A percentile compares a stretch with the other conserved stretches of the same genome.
These are phyloP conservation scores for Perognathus longimembris DNA, from an alignment of 2,113 vertebrate species.

Conservation along the genomic window DNA sequence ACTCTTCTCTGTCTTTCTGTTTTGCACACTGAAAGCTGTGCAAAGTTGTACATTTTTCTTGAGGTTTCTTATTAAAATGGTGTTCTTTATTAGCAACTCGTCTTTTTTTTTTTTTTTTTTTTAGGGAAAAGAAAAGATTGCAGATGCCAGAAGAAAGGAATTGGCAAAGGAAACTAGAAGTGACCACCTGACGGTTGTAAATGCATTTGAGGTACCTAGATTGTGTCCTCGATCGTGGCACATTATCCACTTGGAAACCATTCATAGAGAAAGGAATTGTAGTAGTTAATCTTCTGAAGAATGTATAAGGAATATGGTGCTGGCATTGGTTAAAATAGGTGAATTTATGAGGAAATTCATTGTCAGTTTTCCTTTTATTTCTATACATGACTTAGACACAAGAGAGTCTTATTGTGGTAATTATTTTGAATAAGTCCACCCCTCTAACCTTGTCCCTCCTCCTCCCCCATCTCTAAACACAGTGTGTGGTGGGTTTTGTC, in stretches of 20 bases:
- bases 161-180: constrained; percentile 95
- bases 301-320: not conserved
- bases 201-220: constrained; percentile 96
- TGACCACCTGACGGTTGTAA: constrained; percentile 96
- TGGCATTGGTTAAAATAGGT: constrained; percentile 32
- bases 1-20: not conserved
- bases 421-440: no score
- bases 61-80: not conserved
- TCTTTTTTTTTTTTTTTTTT: not conserved
- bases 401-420: no score
- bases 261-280: not conserved
- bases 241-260: not conserved
- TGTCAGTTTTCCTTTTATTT: not conserved
- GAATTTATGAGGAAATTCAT: not conserved
- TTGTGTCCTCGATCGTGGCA: not conserved
- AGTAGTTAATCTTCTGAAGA: not conserved
- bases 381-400: no score
- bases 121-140: constrained; percentile 98
- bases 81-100: not conserved
- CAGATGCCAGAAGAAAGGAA: constrained; percentile 93
- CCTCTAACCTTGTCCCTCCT: no score
- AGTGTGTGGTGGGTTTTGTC: no score
- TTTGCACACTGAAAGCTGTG: not conserved
- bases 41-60: not conserved
- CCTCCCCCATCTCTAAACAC: no score